These are phyloP conservation scores for Deilephila porcellus DNA, from an alignment of 2,888 invertebrate species.

Conservation along the genomic window DNA sequence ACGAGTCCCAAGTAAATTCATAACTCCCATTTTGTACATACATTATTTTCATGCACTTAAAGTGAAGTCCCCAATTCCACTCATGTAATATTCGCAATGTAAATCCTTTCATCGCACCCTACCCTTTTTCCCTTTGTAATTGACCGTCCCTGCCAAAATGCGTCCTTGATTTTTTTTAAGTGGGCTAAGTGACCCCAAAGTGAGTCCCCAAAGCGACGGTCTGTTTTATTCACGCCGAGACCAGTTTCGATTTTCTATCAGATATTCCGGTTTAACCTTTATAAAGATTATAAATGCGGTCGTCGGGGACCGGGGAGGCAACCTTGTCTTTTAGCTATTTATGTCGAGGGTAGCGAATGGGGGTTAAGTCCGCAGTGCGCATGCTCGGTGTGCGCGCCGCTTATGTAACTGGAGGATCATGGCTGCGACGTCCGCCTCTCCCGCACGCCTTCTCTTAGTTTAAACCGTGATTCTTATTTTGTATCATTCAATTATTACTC, in stretches of 20 bases:
- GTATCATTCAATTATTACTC: background rate
- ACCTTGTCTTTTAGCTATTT: constrained; percentile 84
- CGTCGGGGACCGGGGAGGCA: constrained; percentile 79
- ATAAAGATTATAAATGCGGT: constrained; percentile 82
- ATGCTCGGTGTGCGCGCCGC: constrained; percentile 68
- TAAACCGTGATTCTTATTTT: constrained; percentile 34
- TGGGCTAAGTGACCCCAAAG: constrained; percentile 21
- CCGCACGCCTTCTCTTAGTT: constrained; percentile 50
- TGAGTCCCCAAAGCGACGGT: constrained; percentile 29
- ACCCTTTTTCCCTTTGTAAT: constrained; percentile 2
- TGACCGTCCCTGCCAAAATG: background rate
- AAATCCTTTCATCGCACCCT: background rate
- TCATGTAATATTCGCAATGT: too few species aligned
- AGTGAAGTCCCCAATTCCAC: background rate
- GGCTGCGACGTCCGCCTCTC: constrained; percentile 55
- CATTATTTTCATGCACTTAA: background rate
- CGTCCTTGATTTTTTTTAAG: constrained; percentile 24
- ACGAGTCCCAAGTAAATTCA: background rate
- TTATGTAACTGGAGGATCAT: constrained; percentile 76
- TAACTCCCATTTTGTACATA: background rate
- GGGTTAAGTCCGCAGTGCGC: constrained; percentile 72
- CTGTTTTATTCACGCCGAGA: constrained; percentile 57
- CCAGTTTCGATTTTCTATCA: constrained; percentile 74
- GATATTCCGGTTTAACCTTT: constrained; percentile 82
- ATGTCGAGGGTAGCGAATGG: constrained; percentile 77